These are phyloP conservation scores for Nerophis lumbriciformis DNA, from an alignment of 2,113 vertebrate genomes.

Conservation along the genomic window DNA sequence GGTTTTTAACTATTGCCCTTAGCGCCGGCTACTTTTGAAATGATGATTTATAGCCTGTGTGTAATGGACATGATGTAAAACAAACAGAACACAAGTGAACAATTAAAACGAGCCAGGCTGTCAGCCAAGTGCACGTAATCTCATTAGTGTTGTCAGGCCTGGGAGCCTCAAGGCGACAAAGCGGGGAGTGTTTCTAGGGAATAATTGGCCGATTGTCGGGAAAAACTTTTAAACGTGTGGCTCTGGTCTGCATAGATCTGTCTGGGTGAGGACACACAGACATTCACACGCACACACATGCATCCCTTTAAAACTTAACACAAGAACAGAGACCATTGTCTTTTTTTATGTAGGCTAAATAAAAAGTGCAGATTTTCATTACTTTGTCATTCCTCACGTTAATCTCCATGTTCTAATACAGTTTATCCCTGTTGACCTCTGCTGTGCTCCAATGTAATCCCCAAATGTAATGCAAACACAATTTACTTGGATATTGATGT, in stretches of 20 bases:
- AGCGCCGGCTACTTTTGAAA: not conserved
- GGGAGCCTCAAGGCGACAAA: constrained; percentile 14
- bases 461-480: not conserved
- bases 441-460: not conserved
- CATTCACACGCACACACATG: constrained; percentile 4
- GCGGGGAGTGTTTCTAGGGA: constrained; percentile 8
- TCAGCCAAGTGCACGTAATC: constrained; percentile 24
- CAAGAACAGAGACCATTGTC: constrained; percentile 4
- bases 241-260: constrained; percentile 20
- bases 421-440: not conserved
- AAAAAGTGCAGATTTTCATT: constrained; percentile 18
- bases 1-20: not conserved
- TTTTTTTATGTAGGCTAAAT: constrained; percentile 21
- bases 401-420: constrained; percentile 18
- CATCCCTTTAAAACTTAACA: not conserved
- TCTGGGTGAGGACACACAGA: constrained; percentile 12
- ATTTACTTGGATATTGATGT: not conserved
- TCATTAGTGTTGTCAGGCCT: constrained; percentile 18
- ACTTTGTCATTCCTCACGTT: constrained; percentile 8
- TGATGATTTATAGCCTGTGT: constrained; percentile 11
- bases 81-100: constrained; percentile 7
- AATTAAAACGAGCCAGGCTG: constrained; percentile 9
- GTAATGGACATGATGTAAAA: not conserved
- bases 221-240: constrained; percentile 24
- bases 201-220: constrained; percentile 19